Evolutionary conservation across 2,797 vertebrate genomes (phyloP).

Genomic region (Chrosomus eos): DNA sequence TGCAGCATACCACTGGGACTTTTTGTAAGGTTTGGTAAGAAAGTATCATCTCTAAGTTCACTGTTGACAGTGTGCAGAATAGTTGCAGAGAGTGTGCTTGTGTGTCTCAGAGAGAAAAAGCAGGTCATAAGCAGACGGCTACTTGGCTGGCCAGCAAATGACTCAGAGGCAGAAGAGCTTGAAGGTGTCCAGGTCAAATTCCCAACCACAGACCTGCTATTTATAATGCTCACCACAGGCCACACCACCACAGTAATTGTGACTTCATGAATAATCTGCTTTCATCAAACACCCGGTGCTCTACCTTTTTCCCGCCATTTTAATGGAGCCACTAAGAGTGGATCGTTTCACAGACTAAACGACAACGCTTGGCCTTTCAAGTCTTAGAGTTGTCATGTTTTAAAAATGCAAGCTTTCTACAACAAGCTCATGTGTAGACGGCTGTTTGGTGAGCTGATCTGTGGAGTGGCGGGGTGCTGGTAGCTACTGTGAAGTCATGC

Average conservation of each 20-base stretch:
- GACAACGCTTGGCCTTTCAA: constrained; percentile 14
- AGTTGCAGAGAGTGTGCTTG: background rate
- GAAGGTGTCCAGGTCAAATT: constrained; percentile 66
- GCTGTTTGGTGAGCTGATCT: constrained; percentile 45
- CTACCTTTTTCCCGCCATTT: constrained; percentile 1
- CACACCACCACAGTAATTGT: constrained; percentile 43
- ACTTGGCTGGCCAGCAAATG: constrained; percentile 60
- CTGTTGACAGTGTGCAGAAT: background rate
- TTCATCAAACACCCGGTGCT: constrained; percentile 8
- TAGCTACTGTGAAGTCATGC: constrained; percentile 48
- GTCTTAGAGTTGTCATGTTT: constrained; percentile 44
- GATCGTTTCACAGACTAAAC: constrained; percentile 18
- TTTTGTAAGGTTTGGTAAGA: background rate
- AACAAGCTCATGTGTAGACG: constrained; percentile 44
- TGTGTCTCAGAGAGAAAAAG: constrained; percentile 48
- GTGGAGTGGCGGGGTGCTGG: constrained; percentile 40
- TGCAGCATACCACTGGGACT: background rate
- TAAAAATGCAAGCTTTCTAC: constrained; percentile 38
- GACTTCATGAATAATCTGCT: constrained; percentile 43
- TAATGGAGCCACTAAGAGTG: constrained; percentile 35
- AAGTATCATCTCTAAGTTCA: background rate
- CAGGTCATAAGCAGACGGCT: constrained; percentile 61
- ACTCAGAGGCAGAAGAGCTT: constrained; percentile 64
- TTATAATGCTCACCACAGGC: constrained; percentile 50
- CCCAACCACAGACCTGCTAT: constrained; percentile 54